Conservation (phyloP, 2,797 vertebrate species). For the Erpetoichthys calabaricus region DNA sequence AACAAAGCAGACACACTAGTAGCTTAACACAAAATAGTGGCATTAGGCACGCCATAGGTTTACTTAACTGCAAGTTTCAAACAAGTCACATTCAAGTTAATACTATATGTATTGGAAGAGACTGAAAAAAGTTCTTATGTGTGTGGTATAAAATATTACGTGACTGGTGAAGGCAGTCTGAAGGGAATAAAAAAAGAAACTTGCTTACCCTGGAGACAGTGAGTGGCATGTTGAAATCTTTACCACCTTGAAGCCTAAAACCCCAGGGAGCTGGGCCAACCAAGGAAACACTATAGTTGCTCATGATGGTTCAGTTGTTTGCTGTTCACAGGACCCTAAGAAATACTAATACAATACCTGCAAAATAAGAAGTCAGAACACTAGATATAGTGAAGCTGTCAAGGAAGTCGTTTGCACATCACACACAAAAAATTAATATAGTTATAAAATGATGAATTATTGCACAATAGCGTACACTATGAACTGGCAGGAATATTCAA, state of each 20-base stretch:
- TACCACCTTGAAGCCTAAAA: constrained; percentile 94
- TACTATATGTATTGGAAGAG: no score
- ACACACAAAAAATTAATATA: not conserved
- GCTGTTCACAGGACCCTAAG: not conserved
- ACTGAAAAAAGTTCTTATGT: no score
- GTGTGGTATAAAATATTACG: constrained; percentile 20
- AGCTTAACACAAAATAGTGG: no score
- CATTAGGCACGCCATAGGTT: no score
- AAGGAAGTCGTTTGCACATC: no score
- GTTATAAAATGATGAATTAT: no score
- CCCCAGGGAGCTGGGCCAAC: constrained; percentile 89
- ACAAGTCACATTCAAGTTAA: no score
- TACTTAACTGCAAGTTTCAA: no score
- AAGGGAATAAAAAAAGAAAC: no score
- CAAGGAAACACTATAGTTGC: constrained; percentile 78
- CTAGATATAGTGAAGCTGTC: not conserved
- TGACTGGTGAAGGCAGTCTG: constrained; percentile 5
- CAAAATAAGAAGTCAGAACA: not conserved
- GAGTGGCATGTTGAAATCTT: constrained; percentile 93
- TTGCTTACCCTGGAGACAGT: constrained; percentile 84
- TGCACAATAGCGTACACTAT: no score
- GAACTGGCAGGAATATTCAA: no score
- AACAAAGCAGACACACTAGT: no score
- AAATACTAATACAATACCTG: constrained; percentile 2
- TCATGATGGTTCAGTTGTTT: constrained; percentile 59